Evolutionary conservation across 2,797 vertebrate genomes (phyloP).

Genomic region (Hirundo rustica): DNA sequence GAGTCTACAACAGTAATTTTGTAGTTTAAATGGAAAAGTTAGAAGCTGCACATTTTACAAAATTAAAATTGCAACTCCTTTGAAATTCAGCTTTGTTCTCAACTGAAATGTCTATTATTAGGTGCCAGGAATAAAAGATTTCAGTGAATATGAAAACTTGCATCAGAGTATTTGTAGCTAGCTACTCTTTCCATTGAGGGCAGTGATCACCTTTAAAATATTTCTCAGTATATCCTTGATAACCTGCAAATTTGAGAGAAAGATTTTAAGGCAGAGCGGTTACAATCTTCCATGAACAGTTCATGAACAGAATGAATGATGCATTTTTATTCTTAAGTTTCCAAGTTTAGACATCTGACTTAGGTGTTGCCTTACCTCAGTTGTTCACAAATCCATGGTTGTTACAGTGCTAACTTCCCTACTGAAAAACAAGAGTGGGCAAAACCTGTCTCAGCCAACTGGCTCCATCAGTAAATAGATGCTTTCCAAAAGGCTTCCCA

Average conservation of each 20-base stretch:
- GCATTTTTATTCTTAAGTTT: background rate
- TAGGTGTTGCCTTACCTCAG: background rate
- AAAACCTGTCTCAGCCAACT: background rate
- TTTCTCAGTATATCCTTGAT: background rate
- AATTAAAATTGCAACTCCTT: slow-evolving; percentile 69
- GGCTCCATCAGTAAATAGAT: background rate
- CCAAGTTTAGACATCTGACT: background rate
- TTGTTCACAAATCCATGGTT: background rate
- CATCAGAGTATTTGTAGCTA: background rate
- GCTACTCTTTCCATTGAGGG: background rate
- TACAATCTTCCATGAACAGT: background rate
- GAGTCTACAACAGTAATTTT: slow-evolving; percentile 20
- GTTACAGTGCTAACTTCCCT: background rate
- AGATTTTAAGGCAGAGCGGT: background rate
- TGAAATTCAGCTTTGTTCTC: slow-evolving; percentile 70
- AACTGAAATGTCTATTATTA: slow-evolving; percentile 61
- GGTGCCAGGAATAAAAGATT: slow-evolving; percentile 58
- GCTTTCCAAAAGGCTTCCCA: background rate
- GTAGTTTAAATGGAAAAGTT: slow-evolving; percentile 52
- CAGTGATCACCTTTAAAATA: background rate
- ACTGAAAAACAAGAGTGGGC: background rate
- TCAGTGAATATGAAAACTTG: slow-evolving; percentile 54
- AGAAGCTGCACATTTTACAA: slow-evolving; percentile 71
- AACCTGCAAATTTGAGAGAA: background rate
- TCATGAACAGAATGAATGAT: background rate